Conservation (phyloP, 2,113 vertebrate genomes). For the Mixornis gularis region DNA sequence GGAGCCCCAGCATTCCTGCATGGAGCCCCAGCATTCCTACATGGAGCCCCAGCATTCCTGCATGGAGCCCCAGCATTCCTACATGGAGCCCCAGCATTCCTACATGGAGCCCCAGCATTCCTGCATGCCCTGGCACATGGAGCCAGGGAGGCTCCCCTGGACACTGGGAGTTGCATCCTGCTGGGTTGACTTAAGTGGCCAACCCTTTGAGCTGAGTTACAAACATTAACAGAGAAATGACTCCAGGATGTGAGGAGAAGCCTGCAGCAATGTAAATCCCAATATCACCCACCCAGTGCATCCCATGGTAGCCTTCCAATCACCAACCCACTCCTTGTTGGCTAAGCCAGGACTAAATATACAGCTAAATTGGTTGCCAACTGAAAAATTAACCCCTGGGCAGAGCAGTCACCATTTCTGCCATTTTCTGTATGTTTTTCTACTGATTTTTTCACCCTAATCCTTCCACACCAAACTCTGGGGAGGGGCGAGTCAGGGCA, state of each 20-base stretch:
- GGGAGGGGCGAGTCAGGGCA: not conserved
- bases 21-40: too few relatives aligned
- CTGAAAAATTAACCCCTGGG: not conserved
- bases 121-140: fast-evolving
- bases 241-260: not conserved
- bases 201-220: not conserved
- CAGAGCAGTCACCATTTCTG: not conserved
- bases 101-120: not conserved
- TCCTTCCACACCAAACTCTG: not conserved
- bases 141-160: not conserved
- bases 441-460: not conserved
- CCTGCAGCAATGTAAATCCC: not conserved
- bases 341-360: not conserved
- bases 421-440: not conserved
- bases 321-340: not conserved
- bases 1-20: too few relatives aligned
- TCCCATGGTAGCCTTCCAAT: not conserved
- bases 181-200: not conserved
- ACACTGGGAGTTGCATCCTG: fast-evolving
- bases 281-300: not conserved
- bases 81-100: too few relatives aligned
- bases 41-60: not conserved
- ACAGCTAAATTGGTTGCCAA: not conserved
- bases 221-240: not conserved
- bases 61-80: not conserved